Conservation (phyloP, 2,797 vertebrate species). For the Sebastes trivittatus region DNA sequence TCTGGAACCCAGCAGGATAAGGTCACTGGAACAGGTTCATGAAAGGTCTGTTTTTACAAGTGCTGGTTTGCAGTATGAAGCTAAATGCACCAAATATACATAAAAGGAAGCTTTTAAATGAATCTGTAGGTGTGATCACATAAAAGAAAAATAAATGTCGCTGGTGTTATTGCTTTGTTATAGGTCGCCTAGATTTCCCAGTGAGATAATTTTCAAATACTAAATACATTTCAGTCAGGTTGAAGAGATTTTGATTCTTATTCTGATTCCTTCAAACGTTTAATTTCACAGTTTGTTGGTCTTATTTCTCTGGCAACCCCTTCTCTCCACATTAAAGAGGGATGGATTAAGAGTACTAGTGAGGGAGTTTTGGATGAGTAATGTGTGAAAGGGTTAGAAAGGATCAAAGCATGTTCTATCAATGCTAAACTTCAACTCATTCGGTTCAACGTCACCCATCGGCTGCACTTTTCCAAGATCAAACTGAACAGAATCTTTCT, state of each 20-base stretch:
- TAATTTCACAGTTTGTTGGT: too few relatives aligned
- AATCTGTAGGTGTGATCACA: neutral
- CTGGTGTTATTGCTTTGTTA: neutral
- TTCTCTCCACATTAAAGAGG: neutral
- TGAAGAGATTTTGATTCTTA: neutral
- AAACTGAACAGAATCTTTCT: neutral
- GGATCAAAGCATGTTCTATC: neutral
- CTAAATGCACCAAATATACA: neutral
- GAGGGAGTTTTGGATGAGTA: neutral
- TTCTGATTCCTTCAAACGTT: neutral
- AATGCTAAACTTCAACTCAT: neutral
- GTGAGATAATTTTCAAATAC: neutral
- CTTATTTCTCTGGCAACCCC: too few relatives aligned
- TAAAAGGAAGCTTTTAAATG: neutral
- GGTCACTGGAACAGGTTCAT: slow-evolving; percentile 12
- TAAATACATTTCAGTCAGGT: neutral
- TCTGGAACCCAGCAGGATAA: neutral
- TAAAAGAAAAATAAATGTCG: neutral
- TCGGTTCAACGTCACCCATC: neutral
- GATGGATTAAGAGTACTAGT: neutral
- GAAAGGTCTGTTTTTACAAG: neutral
- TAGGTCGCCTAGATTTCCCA: neutral
- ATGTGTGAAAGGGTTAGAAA: too few relatives aligned
- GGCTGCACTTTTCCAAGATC: neutral
- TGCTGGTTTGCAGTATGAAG: neutral